These are phyloP conservation scores for Sebastes hubbsi DNA, from an alignment of 2,797 vertebrate species.

Conservation along the genomic window DNA sequence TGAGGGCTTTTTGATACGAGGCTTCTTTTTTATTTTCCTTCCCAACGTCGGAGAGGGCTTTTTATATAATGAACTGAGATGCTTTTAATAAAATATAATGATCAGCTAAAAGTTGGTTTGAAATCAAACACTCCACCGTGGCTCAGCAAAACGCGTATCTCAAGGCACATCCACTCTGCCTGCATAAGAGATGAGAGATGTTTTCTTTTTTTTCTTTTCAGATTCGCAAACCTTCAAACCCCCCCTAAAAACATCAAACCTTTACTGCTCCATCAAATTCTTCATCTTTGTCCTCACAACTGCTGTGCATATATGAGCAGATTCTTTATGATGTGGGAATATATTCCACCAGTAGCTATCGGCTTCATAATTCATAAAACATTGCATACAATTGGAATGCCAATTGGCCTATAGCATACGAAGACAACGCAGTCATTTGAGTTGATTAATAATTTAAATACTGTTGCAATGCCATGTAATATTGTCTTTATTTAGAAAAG, in stretches of 20 bases:
- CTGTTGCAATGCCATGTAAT: constrained; percentile 51
- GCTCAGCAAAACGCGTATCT: constrained; percentile 79
- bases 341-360: constrained; percentile 57
- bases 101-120: constrained; percentile 79
- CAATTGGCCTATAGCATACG: constrained; percentile 49
- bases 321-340: constrained; percentile 48
- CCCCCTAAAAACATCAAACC: constrained; percentile 54
- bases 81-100: constrained; percentile 81
- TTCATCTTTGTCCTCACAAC: constrained; percentile 56
- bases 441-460: constrained; percentile 59
- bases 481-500: constrained; percentile 50
- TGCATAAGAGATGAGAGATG: constrained; percentile 72
- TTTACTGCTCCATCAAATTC: constrained; percentile 49
- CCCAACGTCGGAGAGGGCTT: constrained; percentile 37
- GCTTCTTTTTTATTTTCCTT: not conserved
- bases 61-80: constrained; percentile 75
- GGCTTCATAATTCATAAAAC: constrained; percentile 67
- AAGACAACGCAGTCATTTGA: constrained; percentile 42
- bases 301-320: constrained; percentile 41
- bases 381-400: constrained; percentile 58
- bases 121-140: constrained; percentile 77
- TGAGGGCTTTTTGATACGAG: constrained; percentile 42
- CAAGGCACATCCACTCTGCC: constrained; percentile 71
- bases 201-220: constrained; percentile 15
- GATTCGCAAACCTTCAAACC: constrained; percentile 63